Percentiles rank a stretch among this genome's conserved stretches.
phyloP scores from a whole-genome alignment of 2,888 invertebrate species.

The Digitonthophagus gazella region DNA sequence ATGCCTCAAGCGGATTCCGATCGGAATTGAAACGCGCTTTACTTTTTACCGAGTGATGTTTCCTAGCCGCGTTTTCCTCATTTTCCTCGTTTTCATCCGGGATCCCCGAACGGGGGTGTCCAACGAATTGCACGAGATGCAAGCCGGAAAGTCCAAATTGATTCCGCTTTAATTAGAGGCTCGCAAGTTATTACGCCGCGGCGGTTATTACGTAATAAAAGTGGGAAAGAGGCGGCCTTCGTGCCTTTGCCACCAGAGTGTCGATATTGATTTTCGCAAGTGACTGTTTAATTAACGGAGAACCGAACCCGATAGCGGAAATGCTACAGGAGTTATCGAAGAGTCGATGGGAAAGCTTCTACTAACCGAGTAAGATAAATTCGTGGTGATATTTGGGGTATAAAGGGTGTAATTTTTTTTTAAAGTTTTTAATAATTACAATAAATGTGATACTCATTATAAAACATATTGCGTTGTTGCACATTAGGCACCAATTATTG shows the following conservation, averaged over 20 bases:
- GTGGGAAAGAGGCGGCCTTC: not conserved
- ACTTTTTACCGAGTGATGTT: not conserved
- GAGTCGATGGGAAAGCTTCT: no score
- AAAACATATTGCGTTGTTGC: no score
- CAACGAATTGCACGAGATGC: not conserved
- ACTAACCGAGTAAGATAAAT: no score
- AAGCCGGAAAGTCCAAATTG: not conserved
- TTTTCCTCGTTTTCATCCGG: not conserved
- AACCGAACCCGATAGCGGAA: not conserved
- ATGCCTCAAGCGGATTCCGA: slow-evolving; percentile 6
- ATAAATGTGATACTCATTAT: no score
- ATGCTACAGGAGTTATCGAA: not conserved
- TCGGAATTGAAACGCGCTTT: not conserved
- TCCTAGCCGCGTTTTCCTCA: not conserved
- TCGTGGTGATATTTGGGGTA: no score
- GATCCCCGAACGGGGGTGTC: not conserved
- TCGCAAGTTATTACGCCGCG: not conserved
- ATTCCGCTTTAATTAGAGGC: not conserved
- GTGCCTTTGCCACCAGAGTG: not conserved
- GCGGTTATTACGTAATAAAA: not conserved
- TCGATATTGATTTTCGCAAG: not conserved
- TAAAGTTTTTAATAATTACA: no score
- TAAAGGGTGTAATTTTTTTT: no score
- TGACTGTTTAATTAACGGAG: not conserved
- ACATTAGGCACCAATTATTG: no score